Percentiles rank a stretch among this genome's conserved stretches.
Conservation (phyloP, 2,888 invertebrate genomes). For the Salpingus planirostris region DNA sequence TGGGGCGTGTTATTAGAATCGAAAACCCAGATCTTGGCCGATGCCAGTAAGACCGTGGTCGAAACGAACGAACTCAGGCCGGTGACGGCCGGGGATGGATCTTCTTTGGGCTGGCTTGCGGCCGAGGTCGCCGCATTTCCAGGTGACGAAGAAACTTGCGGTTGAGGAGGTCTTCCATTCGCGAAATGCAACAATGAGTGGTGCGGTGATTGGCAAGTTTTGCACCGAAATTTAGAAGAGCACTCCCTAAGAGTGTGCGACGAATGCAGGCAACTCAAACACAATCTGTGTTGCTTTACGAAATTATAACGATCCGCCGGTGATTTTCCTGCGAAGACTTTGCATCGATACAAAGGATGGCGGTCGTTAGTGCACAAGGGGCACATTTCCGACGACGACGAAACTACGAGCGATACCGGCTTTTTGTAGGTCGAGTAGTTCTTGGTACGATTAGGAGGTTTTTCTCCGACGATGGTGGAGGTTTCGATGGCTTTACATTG, state of each 20-base stretch:
- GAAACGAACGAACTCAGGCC: neutral
- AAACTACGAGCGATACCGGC: neutral
- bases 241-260: neutral
- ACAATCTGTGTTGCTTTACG: neutral
- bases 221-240: neutral
- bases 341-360: neutral
- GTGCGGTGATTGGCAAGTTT: neutral
- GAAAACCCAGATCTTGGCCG: neutral
- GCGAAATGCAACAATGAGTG: neutral
- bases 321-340: neutral
- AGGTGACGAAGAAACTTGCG: too few species aligned
- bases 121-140: neutral
- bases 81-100: too few species aligned
- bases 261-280: neutral
- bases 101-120: too few species aligned
- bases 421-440: neutral
- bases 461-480: neutral
- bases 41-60: neutral
- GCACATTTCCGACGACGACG: neutral
- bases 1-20: neutral
- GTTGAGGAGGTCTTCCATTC: too few species aligned
- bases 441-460: neutral
- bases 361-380: neutral
- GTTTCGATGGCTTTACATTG: neutral
- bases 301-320: neutral